Evolutionary conservation across 1,140 invertebrate genomes (phyloP), one percentile per base, ranked within the genome.

Genomic region (Tetramorium parvispinum): DNA sequence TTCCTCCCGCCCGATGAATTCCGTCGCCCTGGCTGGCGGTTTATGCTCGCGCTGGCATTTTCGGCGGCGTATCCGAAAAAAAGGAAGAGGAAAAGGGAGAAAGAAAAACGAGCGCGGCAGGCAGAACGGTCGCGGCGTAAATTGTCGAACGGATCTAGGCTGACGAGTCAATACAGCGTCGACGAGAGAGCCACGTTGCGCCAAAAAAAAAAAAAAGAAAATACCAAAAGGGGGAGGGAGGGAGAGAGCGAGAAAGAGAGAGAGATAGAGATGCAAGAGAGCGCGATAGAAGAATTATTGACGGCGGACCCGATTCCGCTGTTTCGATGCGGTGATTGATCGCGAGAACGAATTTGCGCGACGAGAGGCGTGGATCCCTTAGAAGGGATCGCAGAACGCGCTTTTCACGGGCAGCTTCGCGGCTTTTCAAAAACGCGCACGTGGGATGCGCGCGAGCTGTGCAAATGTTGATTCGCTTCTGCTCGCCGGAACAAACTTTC

Each of bases 141-240:
- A 86, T 86, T 86, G 76, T 79, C 75, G 83, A 68, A 24, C 75
- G 76, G 75, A 83, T 86, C 85, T 76, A 86, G 68, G 51, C 76
- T 86, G 85, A 86, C 85, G 85, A 86, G 85, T 86, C 85, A 86
- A 86, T 86, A 86, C 76, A 82, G 76, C 63, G 63, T 78, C 63
- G 63, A 81, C 63, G 85, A 66, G 59, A 79, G 51, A 66, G 73
- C 82, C 70, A 65, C 82, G 57, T 78, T 81, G 73, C 49, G 76
- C 51, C 21, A 59, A 68, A 81, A 86, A 85, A 83, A 85, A 83
- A 71, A 73, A 32, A 71, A 73, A 59, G 46, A 21, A 59, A 37
- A 61, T 40, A 32, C n/a, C 59, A 27, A 53, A n/a, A n/a, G n/a
- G n/a, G n/a, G 18, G 46, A n/a, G 27, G 0, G 59, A 65, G 37